phyloP scores from a whole-genome alignment of 2,113 vertebrate species.

The Tyto alba region DNA sequence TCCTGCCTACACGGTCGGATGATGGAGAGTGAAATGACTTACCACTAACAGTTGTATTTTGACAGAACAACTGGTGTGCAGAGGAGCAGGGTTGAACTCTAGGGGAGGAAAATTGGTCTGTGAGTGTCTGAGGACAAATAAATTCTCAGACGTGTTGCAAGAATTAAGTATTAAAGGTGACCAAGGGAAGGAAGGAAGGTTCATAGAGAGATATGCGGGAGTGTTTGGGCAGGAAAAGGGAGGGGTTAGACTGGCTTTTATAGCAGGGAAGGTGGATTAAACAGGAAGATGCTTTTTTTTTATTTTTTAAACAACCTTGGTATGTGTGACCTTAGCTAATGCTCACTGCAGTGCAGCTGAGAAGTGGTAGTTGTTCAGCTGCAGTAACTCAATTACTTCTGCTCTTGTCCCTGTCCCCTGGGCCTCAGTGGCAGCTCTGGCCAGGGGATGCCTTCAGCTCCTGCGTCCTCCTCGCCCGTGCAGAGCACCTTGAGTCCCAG shows the following conservation, averaged over 20 bases:
- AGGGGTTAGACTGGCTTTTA: background rate
- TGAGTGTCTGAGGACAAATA: background rate
- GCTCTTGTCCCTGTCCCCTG: background rate
- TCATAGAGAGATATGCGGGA: background rate
- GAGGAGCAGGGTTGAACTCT: background rate
- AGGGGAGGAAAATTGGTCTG: background rate
- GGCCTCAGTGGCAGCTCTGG: background rate
- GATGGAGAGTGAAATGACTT: background rate
- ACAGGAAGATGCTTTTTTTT: background rate
- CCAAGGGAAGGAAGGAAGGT: background rate
- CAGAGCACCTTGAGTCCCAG: rapidly evolving
- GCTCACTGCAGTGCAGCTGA: background rate
- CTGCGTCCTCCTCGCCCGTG: rapidly evolving
- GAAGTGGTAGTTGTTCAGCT: background rate
- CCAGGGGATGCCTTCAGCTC: background rate
- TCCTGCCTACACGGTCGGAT: background rate
- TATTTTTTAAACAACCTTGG: background rate
- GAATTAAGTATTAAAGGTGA: background rate
- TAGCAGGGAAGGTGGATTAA: background rate
- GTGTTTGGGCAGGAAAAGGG: background rate
- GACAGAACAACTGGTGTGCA: background rate
- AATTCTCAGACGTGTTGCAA: background rate
- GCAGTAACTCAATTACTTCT: background rate
- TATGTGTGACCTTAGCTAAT: background rate
- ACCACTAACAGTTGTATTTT: background rate